These are phyloP conservation scores for Phalacrocorax pelagicus DNA, from an alignment of 2,113 vertebrate species.

Conservation along the genomic window DNA sequence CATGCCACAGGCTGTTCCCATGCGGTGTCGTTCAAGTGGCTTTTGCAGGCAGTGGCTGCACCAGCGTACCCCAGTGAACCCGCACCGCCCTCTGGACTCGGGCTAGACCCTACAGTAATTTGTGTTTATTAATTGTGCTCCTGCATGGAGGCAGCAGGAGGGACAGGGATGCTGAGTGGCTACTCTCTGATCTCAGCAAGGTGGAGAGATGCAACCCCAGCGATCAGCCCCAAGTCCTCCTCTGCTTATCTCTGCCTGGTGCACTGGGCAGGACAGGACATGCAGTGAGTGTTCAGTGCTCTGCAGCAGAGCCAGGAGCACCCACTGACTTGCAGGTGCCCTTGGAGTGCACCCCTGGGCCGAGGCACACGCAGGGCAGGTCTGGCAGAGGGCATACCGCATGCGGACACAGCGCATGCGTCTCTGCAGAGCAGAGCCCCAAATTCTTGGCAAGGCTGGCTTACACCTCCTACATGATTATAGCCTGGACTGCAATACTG, in stretches of 20 bases:
- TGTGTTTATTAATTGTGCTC: background rate
- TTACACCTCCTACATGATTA: background rate
- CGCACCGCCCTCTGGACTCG: too few species aligned
- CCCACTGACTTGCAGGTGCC: rapidly evolving
- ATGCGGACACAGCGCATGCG: rapidly evolving
- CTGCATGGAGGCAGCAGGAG: background rate
- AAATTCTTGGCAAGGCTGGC: background rate
- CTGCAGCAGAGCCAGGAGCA: background rate
- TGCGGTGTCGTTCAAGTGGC: background rate
- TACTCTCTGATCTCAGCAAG: background rate
- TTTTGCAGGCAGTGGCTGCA: background rate
- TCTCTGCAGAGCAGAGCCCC: background rate
- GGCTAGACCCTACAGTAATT: background rate
- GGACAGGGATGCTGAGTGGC: background rate
- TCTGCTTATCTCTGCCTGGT: background rate
- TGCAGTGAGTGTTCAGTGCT: background rate
- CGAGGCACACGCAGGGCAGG: rapidly evolving
- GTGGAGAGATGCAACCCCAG: background rate
- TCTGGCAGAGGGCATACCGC: background rate
- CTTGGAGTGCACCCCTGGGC: background rate
- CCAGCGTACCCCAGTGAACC: background rate
- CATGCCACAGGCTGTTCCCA: rapidly evolving
- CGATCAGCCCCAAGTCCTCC: rapidly evolving
- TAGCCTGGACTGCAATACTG: background rate
- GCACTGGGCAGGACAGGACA: rapidly evolving